These are phyloP conservation scores for Loxodonta africana DNA, from an alignment of 2,113 vertebrate species.

Conservation along the genomic window DNA sequence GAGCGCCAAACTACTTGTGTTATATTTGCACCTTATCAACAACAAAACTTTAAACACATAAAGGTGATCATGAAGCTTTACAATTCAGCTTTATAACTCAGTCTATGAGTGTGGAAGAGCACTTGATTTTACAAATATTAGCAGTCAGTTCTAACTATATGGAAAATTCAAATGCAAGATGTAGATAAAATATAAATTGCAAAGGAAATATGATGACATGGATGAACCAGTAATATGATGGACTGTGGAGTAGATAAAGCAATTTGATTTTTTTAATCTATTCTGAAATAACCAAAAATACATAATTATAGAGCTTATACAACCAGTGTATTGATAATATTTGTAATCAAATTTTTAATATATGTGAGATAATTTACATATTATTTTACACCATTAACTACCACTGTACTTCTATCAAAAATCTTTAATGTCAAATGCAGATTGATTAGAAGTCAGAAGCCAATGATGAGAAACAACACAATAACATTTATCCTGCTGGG, in stretches of 20 bases:
- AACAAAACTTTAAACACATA: too few relatives aligned
- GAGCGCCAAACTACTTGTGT: too few relatives aligned
- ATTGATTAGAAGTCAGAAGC: neutral
- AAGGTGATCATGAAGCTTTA: too few relatives aligned
- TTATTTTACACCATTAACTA: neutral
- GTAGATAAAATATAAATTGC: neutral
- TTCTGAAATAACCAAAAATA: too few relatives aligned
- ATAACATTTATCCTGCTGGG: conserved; percentile 19
- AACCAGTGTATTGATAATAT: neutral
- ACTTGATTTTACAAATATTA: neutral
- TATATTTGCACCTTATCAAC: too few relatives aligned
- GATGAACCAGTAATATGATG: neutral
- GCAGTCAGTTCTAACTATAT: neutral
- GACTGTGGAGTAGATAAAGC: neutral
- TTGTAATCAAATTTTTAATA: neutral
- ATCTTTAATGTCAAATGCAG: neutral
- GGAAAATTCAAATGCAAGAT: neutral
- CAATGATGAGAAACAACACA: conserved; percentile 68
- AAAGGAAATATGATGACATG: neutral
- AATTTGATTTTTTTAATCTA: neutral
- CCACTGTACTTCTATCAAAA: neutral
- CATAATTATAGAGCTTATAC: neutral
- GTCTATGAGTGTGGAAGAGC: too few relatives aligned
- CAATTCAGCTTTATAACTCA: too few relatives aligned
- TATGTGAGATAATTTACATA: neutral